Evolutionary conservation across 1,140 invertebrate species (phyloP).

Genomic region (Sarcophaga peregrina): DNA sequence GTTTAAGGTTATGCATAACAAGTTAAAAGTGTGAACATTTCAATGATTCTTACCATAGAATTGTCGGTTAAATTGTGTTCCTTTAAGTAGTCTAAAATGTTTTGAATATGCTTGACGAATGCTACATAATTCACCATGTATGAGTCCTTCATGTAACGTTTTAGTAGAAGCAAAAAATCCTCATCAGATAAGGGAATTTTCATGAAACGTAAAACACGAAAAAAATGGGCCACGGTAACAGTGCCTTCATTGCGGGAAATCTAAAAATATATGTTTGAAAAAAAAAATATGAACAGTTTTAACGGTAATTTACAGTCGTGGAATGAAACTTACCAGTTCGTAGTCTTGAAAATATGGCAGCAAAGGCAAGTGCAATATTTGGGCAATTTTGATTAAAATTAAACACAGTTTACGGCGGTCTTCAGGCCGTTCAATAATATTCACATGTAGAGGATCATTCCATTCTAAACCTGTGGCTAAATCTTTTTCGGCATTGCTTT

Average conservation of each 20-base stretch:
- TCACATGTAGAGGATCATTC: constrained; percentile 73
- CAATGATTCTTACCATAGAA: constrained; percentile 49
- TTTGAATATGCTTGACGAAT: constrained; percentile 73
- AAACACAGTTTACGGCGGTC: constrained; percentile 73
- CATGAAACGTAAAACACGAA: constrained; percentile 75
- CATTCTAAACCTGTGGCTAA: constrained; percentile 72
- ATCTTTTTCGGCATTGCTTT: constrained; percentile 46
- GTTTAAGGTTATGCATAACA: neutral
- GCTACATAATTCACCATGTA: constrained; percentile 80
- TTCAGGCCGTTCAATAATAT: constrained; percentile 72
- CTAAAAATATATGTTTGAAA: constrained; percentile 54
- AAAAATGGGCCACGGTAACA: constrained; percentile 78
- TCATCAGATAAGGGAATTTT: constrained; percentile 73
- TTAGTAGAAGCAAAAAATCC: constrained; percentile 76
- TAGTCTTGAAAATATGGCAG: constrained; percentile 81
- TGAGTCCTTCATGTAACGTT: constrained; percentile 76
- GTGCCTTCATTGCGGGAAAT: constrained; percentile 77
- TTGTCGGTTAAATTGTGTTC: constrained; percentile 54
- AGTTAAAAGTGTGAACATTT: neutral
- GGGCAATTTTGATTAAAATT: constrained; percentile 76
- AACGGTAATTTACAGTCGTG: neutral
- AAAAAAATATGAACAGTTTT: neutral
- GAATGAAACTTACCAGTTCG: constrained; percentile 70
- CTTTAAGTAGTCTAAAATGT: constrained; percentile 67
- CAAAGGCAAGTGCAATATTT: constrained; percentile 69